phyloP scores from a whole-genome alignment of 2,113 vertebrate genomes.

The Eulemur rufifrons region DNA sequence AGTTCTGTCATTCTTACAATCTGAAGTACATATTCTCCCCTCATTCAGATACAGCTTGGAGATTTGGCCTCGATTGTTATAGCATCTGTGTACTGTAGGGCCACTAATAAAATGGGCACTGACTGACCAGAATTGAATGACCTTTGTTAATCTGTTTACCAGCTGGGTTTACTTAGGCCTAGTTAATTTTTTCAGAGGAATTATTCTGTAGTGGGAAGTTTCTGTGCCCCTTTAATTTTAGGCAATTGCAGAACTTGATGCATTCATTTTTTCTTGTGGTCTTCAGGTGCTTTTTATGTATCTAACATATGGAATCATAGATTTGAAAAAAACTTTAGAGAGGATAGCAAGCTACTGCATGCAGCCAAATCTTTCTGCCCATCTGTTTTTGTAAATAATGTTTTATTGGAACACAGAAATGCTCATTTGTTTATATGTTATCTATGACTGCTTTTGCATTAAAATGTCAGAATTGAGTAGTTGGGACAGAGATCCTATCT shows the following conservation, averaged over 20 bases:
- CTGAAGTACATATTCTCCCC: background rate
- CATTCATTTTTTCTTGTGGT: background rate
- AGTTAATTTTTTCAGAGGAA: background rate
- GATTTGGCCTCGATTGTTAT: background rate
- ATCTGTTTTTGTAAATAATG: background rate
- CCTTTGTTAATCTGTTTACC: background rate
- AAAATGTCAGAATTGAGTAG: background rate
- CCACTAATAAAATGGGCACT: background rate
- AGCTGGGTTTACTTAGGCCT: background rate
- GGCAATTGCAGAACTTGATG: background rate
- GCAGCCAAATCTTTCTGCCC: background rate
- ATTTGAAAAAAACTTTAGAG: background rate
- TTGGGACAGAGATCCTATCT: background rate
- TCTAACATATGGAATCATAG: background rate
- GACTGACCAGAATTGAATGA: background rate
- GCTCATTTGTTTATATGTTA: background rate
- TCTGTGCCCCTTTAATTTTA: background rate
- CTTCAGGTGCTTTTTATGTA: background rate
- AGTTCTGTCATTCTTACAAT: background rate
- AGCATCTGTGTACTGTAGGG: background rate
- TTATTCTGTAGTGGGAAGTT: background rate
- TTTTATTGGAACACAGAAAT: constrained; percentile 24
- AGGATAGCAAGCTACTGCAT: background rate
- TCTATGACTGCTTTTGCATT: constrained; percentile 10
- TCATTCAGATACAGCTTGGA: background rate